Conservation (phyloP, 2,888 invertebrate species). For the Lasioglossum villosulum region DNA sequence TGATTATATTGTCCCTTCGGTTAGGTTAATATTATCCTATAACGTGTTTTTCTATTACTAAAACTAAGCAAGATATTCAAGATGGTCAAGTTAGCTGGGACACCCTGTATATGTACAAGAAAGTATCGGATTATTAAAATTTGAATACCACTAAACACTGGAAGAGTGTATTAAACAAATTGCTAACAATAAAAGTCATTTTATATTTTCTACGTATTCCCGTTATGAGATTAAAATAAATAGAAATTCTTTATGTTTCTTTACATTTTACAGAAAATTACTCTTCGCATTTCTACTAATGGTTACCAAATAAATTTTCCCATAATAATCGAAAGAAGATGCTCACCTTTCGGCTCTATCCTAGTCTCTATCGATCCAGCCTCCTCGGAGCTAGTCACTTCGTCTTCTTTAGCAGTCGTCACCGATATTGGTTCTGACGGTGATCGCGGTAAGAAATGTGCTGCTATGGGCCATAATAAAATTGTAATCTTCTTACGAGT, state of each 20-base stretch:
- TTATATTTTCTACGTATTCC: neutral
- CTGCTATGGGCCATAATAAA: conserved; percentile 37
- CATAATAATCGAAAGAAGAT: neutral
- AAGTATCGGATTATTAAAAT: no score
- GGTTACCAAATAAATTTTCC: neutral
- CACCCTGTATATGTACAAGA: no score
- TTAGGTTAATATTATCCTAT: no score
- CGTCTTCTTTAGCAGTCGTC: conserved; percentile 88
- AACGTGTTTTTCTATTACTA: no score
- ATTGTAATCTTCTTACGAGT: neutral
- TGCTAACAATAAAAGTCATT: neutral
- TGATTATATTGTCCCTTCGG: no score
- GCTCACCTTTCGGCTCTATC: conserved; percentile 64
- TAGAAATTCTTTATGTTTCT: neutral
- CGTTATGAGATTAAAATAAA: neutral
- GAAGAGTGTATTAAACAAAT: neutral
- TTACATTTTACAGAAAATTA: neutral
- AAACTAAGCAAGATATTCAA: no score
- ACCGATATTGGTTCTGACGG: conserved; percentile 82
- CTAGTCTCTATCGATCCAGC: conserved; percentile 82
- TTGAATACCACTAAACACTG: no score
- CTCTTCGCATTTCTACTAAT: neutral
- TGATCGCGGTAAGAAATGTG: conserved; percentile 85
- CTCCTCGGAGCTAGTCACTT: conserved; percentile 91
- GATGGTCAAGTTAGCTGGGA: no score